Base-by-base conservation (phyloP, 2,113 vertebrate genomes). In the Pseudorhombus dupliciocellatus region DNA sequence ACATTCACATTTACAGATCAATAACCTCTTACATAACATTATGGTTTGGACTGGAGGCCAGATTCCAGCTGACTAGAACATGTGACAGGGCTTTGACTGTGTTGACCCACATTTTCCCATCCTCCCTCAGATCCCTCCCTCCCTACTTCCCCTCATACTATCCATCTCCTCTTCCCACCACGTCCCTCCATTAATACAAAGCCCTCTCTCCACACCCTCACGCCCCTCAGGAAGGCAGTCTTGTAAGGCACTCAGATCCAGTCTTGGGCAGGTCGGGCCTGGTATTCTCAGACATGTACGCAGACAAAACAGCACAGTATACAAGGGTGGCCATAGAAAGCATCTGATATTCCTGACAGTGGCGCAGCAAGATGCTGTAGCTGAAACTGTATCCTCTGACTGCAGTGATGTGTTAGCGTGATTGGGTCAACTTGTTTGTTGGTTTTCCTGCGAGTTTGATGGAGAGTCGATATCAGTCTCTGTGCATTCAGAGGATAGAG, bases 51-150 rank as follows among this genome's bases (percentile, higher is more conserved):
- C 92, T 90, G 75, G 88, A 93, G 89, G 90, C 85, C 64, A 85
- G 90, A 92, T 91, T 90, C 88, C 90, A 93, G 89, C 88, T 89
- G 84, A 88, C 87, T 85, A 83, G 88, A 90, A 90, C 90, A 92
- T 90, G 89, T 92, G 92, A 94, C 80, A 71, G 61, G 83, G 79
- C 80, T 91, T 85, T 87, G 87, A 85, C 77, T 85, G 81, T 73
- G 79, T 77, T 93, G 91, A 93, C 88, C 90, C 87, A 92, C 86
- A 91, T 92, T 92, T 89, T 84, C 77, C 73, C 75, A 82, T 81
- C 70, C 84, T 79, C 61, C 63, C 77, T 7, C 4, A 20, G 16
- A 20, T 48, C 53, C 37, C 22, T 4, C 56, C 60, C 26, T 68
- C 60, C 30, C 54, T 70, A 60, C 56, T 57, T 70, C 77, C 54